Base-by-base conservation (phyloP, 2,888 invertebrate genomes). In the Lucinisca nassula region DNA sequence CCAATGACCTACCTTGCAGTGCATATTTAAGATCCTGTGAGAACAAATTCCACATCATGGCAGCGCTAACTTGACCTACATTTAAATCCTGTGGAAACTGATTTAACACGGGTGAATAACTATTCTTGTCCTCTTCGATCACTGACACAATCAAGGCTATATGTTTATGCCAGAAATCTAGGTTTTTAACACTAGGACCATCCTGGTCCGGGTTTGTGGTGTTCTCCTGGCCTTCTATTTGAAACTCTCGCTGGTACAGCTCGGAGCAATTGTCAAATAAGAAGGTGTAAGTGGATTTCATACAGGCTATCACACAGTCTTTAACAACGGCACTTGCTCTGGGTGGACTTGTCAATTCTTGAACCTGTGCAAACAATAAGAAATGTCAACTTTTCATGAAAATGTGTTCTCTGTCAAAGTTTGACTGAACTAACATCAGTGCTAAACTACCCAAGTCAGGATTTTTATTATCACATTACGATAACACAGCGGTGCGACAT, bases 81-180 rank as follows among this genome's bases (percentile, higher is more conserved):
- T 99, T 99, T 87, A 99, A 97, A 96, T 99, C 99, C 96, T 99
- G 99, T 0, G 99, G 99, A 96, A 99, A 99, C 97, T 99, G 99
- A 97, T 99, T 99, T 84, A 99, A 97, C 72, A 99, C 99, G 14
- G 99, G 98, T 35, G 99, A 99, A 96, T 99, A 99, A 96, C 98
- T 99, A 96, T 99, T 99, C 95, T 98, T 98, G 96, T 99, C 99
- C 96, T 99, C 99, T 96, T 99, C 99, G 95, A 99, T 99, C 87
- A 99, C 99, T 89, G 99, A 99, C 79, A 99, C 99, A 92, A 99
- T 99, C 86, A 99, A 97, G 40, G 99, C 99, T 91, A 99, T 99
- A 85, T 99, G 97, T 96, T 99, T 99, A 97, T 99, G 99, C 99
- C 99, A 99, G 97, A 99, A 99, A 96, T 99, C 99, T 49, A 99